phyloP scores from a whole-genome alignment of 2,113 vertebrate species.

The Sinocyclocheilus rhinocerous region DNA sequence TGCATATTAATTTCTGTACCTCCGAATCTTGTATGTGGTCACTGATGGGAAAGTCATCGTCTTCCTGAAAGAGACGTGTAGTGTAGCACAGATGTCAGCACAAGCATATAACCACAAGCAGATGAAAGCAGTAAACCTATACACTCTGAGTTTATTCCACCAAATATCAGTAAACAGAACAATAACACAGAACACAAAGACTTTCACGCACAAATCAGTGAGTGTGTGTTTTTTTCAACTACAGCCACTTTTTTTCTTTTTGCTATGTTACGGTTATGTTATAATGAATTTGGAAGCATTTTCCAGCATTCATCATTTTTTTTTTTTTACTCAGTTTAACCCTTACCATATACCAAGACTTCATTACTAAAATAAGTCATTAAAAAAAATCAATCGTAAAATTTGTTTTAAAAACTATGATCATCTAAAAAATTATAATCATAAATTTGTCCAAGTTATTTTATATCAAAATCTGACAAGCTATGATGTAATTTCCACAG shows the following conservation, averaged over 20 bases:
- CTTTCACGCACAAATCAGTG: not conserved
- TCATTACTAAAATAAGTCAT: not conserved
- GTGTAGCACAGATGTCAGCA: not conserved
- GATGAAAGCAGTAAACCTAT: not conserved
- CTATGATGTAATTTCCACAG: not conserved
- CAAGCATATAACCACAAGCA: not conserved
- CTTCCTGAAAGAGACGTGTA: constrained; percentile 60
- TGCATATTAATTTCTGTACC: constrained; percentile 59
- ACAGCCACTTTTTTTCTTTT: not conserved
- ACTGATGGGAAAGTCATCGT: constrained; percentile 66
- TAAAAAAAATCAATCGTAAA: not conserved
- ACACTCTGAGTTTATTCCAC: not conserved
- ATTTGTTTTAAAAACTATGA: not conserved
- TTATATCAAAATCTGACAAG: not conserved
- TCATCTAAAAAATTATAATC: not conserved
- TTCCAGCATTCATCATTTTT: not conserved
- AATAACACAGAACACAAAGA: not conserved
- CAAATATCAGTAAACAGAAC: not conserved
- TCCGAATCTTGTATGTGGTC: constrained; percentile 71
- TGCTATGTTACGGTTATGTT: not conserved
- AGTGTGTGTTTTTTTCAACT: not conserved
- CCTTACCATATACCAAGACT: not conserved
- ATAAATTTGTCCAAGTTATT: not conserved
- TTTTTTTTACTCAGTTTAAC: not conserved
- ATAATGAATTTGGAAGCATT: not conserved